Evolutionary conservation across 2,113 vertebrate species (phyloP).

Genomic region (Hippoglossus stenolepis): DNA sequence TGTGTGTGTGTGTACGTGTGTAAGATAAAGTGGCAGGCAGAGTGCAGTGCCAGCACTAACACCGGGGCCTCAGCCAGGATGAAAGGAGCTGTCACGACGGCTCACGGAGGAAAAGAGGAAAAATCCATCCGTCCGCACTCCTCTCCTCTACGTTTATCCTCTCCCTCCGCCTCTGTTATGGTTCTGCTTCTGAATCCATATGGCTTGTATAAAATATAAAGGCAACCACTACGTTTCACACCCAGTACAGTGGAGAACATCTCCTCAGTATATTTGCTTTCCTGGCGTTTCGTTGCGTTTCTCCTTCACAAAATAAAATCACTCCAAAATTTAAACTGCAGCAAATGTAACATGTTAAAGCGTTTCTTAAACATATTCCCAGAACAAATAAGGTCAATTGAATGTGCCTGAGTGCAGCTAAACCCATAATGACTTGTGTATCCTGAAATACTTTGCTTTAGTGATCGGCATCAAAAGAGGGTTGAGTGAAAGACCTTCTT

Average conservation of each 20-base stretch:
- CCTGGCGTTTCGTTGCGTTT: neutral
- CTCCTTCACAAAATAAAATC: slow-evolving; percentile 2
- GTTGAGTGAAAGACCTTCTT: slow-evolving; percentile 83
- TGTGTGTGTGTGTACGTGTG: slow-evolving; percentile 32
- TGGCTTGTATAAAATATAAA: slow-evolving; percentile 24
- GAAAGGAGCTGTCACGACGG: slow-evolving; percentile 83
- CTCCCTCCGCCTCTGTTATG: slow-evolving; percentile 54
- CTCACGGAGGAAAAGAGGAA: slow-evolving; percentile 76
- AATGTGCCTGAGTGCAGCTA: slow-evolving; percentile 65
- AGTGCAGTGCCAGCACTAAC: slow-evolving; percentile 81
- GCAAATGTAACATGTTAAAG: slow-evolving; percentile 34
- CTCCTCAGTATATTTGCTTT: slow-evolving; percentile 34
- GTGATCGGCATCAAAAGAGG: slow-evolving; percentile 78
- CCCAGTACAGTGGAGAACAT: neutral
- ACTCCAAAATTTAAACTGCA: neutral
- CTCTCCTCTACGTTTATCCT: slow-evolving; percentile 66
- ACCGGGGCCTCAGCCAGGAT: slow-evolving; percentile 78
- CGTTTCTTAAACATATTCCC: slow-evolving; percentile 55
- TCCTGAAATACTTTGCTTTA: slow-evolving; percentile 78
- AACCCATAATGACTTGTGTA: slow-evolving; percentile 74
- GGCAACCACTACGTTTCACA: slow-evolving; percentile 43
- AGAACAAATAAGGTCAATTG: slow-evolving; percentile 66
- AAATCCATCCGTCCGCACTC: slow-evolving; percentile 77
- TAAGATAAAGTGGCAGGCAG: slow-evolving; percentile 71
- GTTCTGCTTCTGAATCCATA: slow-evolving; percentile 57